Evolutionary conservation across 2,888 invertebrate species (phyloP), one percentile per base, ranked within the genome.

Genomic region (Isoperla grammatica): DNA sequence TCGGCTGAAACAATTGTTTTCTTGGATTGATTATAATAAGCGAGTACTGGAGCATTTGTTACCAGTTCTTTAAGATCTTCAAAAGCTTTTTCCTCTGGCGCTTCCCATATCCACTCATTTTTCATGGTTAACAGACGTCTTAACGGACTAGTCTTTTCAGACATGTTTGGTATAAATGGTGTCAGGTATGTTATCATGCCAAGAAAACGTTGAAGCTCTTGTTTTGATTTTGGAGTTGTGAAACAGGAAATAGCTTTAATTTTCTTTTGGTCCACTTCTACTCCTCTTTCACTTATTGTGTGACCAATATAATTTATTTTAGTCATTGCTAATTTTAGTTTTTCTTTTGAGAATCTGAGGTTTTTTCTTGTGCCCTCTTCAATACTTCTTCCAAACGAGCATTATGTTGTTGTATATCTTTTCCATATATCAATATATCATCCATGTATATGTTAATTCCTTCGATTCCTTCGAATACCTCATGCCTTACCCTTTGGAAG

Each of bases 341-440:
- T 23, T 67, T 65, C 48, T 61, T 61, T 20, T 67, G 68, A 6
- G 70, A 50, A 40, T 67, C 68, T 17, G 69, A 58, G 4, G 67
- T 68, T 54, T 61, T 57, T 6, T 61, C 22, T 22, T 50, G 39
- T 17, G 66, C 54, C 17, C 45, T 60, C 43, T 61, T 45, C 4
- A 68, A 57, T 17, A 68, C 67, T n/a, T 61, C 60, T 20, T 61
- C 35, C 39, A 66, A 66, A 8, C 55, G 61, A 56, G 57, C 9
- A n/a, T 65, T 40, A 37, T 67, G 59, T 57, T 68, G 56, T 49
- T 66, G 63, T 48, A 60, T 59, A 6, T 64, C 65, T 55, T 57
- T 60, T 6, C 65, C 66, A 56, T 66, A 63, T 11, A 68, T 64
- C 17, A 69, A 43, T 9, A 69, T 61, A 57, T 68, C 68, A 50